Evolutionary conservation across 2,888 invertebrate genomes (phyloP), one percentile per base, ranked within the genome.

Genomic region (Torymus aiolomorphi): DNA sequence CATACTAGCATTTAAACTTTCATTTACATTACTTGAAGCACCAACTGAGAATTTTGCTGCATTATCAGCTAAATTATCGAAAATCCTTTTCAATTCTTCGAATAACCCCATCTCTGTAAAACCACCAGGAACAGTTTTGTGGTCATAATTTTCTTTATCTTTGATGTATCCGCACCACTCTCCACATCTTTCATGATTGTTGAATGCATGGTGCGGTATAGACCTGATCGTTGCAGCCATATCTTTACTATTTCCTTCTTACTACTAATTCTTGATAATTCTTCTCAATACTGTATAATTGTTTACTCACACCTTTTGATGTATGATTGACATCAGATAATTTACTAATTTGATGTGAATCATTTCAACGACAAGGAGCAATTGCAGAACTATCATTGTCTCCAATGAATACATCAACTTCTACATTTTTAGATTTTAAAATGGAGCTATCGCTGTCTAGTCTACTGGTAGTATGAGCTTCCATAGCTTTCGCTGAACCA

Each of bases 401-500:
- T 61, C 24, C 14, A 24, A 59, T 20, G 20, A 49, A 24, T 18
- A 59, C 8, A 12, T 82, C 84, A 42, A 86, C 80, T 78, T 83
- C 67, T 0, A 84, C 24, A 70, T 84, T 83, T 13, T 66, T 2
- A n/a, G 73, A 63, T 61, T 83, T 78, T 52, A 86, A 78, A 72
- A 83, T 78, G 0, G 67, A 2, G 69, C 82, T 84, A 5, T 83
- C 24, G 2, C 49, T 69, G 0, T 82, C 73, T 2, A 85, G 20
- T 56, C 83, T 73, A 13, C 61, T 78, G 0, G 83, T 86, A 16
- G 81, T 80, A 78, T 84, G 74, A 51, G 86, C 80, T 70, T 87
- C 84, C 86, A 87, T 86, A 1, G 84, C 84, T 81, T 87, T 88
- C 0, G 85, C 84, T 73, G 82, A 83, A 8, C 84, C 85, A 11